phyloP scores from a whole-genome alignment of 2,797 vertebrate genomes.

The Lagodon rhomboides region DNA sequence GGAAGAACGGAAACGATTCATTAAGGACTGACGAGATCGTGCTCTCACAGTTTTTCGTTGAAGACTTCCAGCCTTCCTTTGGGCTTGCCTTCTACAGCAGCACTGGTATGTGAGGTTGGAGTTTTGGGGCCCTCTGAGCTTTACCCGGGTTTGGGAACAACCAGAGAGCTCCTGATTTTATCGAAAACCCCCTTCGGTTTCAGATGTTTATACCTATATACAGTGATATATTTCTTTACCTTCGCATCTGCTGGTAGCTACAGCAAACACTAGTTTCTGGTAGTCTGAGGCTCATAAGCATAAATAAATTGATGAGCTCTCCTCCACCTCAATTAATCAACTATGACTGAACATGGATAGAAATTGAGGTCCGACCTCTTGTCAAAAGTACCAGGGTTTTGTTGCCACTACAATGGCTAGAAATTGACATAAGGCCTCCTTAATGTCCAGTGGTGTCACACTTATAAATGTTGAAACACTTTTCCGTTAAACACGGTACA shows the following conservation, averaged over 20 bases:
- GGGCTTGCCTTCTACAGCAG: slow-evolving; percentile 96
- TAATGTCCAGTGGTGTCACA: no score
- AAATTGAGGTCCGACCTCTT: no score
- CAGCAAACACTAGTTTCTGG: neutral
- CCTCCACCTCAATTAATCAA: neutral
- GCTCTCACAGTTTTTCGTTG: slow-evolving; percentile 95
- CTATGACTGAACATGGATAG: neutral
- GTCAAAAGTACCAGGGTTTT: no score
- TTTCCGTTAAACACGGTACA: neutral
- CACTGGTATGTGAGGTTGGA: slow-evolving; percentile 87
- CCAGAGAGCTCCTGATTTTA: slow-evolving; percentile 43
- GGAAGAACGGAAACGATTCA: slow-evolving; percentile 95
- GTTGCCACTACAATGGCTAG: no score
- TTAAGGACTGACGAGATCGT: slow-evolving; percentile 94
- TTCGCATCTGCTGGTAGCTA: neutral
- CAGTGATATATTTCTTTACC: neutral
- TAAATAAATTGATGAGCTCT: neutral
- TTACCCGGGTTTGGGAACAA: slow-evolving; percentile 35
- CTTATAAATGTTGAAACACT: neutral
- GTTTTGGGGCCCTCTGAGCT: slow-evolving; percentile 50
- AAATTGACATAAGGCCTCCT: no score
- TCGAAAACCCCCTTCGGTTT: neutral
- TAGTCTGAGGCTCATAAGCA: neutral
- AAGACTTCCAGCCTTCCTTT: slow-evolving; percentile 95
- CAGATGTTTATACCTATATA: neutral